Conservation (phyloP, 2,113 vertebrate genomes). For the Geococcyx californianus region DNA sequence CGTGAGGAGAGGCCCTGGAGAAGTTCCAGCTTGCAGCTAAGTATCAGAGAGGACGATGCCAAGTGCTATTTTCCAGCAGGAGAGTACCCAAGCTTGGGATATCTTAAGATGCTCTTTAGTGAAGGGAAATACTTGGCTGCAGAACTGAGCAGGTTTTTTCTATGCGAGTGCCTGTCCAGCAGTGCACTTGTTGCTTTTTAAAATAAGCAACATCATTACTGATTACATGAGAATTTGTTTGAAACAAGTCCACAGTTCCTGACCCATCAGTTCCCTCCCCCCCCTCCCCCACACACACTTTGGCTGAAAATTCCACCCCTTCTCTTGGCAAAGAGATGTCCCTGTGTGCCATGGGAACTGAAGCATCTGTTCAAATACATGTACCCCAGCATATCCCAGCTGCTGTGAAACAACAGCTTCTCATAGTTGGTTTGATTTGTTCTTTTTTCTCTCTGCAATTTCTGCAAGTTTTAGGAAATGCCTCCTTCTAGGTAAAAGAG, state of each 20-base stretch:
- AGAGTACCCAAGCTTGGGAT: not conserved
- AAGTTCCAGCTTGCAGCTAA: slow-evolving; percentile 35
- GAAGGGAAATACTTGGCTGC: slow-evolving; percentile 26
- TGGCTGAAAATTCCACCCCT: not conserved
- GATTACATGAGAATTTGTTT: slow-evolving; percentile 23
- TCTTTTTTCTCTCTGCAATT: not conserved
- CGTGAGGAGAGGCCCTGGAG: slow-evolving; percentile 34
- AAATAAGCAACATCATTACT: not conserved
- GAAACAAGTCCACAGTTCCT: not conserved
- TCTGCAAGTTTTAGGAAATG: not conserved
- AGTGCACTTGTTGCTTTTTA: not conserved
- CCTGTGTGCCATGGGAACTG: not conserved
- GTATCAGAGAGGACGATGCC: not conserved
- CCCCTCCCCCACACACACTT: too few relatives aligned
- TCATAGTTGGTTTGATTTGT: not conserved
- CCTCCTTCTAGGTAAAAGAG: not conserved
- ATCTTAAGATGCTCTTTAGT: slow-evolving; percentile 20
- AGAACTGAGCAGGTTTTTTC: slow-evolving; percentile 38
- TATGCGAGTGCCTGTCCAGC: not conserved
- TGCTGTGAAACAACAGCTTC: not conserved
- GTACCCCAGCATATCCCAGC: fast-evolving
- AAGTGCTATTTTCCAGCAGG: slow-evolving; percentile 31
- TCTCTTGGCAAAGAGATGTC: not conserved
- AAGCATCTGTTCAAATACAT: not conserved
- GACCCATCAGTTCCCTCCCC: not conserved